phyloP scores from a whole-genome alignment of 2,797 vertebrate species.

The Tapirus indicus region DNA sequence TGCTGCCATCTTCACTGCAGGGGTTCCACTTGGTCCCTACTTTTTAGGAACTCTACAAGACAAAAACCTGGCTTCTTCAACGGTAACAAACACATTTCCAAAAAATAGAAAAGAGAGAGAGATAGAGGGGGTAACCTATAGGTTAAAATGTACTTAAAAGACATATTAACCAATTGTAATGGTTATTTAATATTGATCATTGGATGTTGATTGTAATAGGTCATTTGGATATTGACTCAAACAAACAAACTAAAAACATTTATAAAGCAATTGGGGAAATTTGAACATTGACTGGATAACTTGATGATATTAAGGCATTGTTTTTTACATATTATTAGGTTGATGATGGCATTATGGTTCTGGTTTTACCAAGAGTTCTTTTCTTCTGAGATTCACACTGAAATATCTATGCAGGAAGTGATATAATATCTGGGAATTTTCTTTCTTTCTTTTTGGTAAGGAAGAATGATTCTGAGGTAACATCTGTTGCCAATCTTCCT shows the following conservation, averaged over 20 bases:
- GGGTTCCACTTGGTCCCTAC: background rate
- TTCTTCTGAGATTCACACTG: background rate
- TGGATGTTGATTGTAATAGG: background rate
- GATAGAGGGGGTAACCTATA: background rate
- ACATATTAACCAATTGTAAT: background rate
- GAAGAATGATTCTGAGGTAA: too few species aligned
- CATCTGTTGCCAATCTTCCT: too few species aligned
- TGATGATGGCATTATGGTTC: background rate
- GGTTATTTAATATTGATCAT: background rate
- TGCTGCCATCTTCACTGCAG: background rate
- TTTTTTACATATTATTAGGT: background rate
- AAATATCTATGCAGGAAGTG: background rate
- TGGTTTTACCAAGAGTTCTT: slow-evolving; percentile 26
- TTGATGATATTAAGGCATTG: background rate
- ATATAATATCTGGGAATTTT: background rate
- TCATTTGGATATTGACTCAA: background rate
- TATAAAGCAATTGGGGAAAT: background rate
- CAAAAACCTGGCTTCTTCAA: background rate
- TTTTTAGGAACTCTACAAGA: background rate
- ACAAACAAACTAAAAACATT: background rate
- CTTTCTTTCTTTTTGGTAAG: background rate
- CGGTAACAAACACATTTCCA: background rate
- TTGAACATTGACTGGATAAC: background rate
- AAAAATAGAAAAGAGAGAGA: background rate
- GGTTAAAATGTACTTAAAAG: slow-evolving; percentile 2